Evolutionary conservation across 2,888 invertebrate genomes (phyloP), one percentile per base, ranked within the genome.

Genomic region (Vesta saturnalis): DNA sequence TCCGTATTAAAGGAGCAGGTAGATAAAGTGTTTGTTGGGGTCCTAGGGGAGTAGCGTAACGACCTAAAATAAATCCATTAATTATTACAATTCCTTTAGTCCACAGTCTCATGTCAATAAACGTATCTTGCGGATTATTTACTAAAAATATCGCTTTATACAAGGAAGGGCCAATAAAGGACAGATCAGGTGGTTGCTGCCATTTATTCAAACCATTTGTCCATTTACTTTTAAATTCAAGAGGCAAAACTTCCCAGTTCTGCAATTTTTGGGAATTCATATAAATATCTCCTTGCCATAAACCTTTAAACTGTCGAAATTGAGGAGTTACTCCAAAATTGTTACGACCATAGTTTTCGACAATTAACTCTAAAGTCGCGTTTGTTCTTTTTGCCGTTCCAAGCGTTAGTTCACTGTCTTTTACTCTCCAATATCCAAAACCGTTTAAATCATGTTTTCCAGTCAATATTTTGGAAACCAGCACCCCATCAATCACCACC

Each of bases 21-120:
- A 95, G 85, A 81, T 94, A 96, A 0, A 95, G 84, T 0, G 94
- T 93, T 66, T 91, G 86, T 82, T 94, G 93, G 0, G 96, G 96
- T 0, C 96, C 95, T 1, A 87, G 78, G 3, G 47, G 47, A 0
- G 90, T 90, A 91, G 94, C 94, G 82, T 95, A 95, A 49, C 95
- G 87, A 0, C 95, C 95, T 16, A 96, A 85, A 80, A 95, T 94
- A 77, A 92, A 88, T 0, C 92, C 93, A 79, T 96, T 96, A 0
- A 96, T 84, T 82, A 93, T 92, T 0, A 92, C 89, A 64, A 91
- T 87, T 1, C 95, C 95, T 86, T 94, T 95, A 64, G 89, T 89
- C 95, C 95, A 96, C 12, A 89, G 89, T 49, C 86, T 86, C 67
- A 92, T 88, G 75, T 91, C 90, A 18, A 94, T 78, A 79, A 89